phyloP scores from a whole-genome alignment of 1,140 invertebrate genomes.

The Bombus difficillimus region DNA sequence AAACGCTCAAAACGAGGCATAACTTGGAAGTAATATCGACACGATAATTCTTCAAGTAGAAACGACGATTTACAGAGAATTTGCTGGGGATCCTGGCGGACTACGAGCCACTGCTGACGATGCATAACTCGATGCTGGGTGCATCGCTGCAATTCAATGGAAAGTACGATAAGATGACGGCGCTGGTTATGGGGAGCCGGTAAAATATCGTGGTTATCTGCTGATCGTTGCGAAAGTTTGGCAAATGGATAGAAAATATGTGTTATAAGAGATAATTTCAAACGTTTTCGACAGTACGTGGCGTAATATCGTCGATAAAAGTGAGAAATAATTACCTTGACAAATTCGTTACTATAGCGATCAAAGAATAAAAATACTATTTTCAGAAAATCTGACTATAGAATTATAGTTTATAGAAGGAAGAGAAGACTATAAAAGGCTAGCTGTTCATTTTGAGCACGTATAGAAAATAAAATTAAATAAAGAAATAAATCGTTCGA shows the following conservation, averaged over 20 bases:
- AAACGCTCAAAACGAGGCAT: background rate
- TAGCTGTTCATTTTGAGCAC: no score
- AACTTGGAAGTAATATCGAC: background rate
- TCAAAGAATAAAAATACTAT: no score
- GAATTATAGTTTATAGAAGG: no score
- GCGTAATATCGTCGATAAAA: background rate
- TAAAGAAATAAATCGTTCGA: no score
- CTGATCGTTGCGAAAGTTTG: slow-evolving; percentile 49
- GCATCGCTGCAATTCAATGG: slow-evolving; percentile 40
- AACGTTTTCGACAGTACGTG: no score
- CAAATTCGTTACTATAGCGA: no score
- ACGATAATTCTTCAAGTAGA: slow-evolving; percentile 19
- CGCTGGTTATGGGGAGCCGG: background rate
- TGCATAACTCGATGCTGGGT: slow-evolving; percentile 40
- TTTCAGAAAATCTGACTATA: no score
- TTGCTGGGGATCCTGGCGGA: background rate
- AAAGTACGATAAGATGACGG: slow-evolving; percentile 47
- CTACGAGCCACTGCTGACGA: slow-evolving; percentile 29
- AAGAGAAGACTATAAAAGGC: no score
- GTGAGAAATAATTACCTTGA: no score
- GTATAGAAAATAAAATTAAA: no score
- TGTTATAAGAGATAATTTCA: slow-evolving; percentile 20
- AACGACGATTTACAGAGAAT: slow-evolving; percentile 24
- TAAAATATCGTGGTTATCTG: slow-evolving; percentile 50
- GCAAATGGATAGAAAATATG: slow-evolving; percentile 41